Evolutionary conservation across 2,888 invertebrate species (phyloP).

Genomic region (Cartodere bifasciata): DNA sequence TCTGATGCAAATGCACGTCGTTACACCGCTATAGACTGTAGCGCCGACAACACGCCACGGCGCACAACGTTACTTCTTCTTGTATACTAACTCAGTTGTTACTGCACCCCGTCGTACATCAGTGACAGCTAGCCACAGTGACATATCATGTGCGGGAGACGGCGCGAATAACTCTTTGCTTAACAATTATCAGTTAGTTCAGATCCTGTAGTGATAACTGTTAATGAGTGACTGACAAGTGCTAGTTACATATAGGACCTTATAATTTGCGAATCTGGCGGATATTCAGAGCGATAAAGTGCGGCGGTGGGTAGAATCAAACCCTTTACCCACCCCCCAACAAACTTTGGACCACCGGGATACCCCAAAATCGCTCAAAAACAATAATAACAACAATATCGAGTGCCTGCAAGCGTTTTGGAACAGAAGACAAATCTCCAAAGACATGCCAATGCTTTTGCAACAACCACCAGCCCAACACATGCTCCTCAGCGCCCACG

Average conservation of each 20-base stretch:
- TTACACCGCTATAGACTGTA: slow-evolving; percentile 33
- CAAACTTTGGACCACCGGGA: slow-evolving; percentile 26
- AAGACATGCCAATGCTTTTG: slow-evolving; percentile 50
- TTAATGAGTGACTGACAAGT: not conserved
- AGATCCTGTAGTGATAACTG: too few species aligned
- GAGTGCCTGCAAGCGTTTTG: slow-evolving; percentile 36
- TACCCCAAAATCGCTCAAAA: slow-evolving; percentile 34
- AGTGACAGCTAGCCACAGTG: too few species aligned
- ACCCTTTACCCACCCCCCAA: slow-evolving; percentile 39
- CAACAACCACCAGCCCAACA: slow-evolving; percentile 40
- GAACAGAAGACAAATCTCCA: slow-evolving; percentile 20
- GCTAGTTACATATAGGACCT: not conserved
- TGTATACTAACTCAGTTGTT: not conserved
- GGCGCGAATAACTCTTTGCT: too few species aligned
- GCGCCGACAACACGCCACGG: slow-evolving; percentile 25
- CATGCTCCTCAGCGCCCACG: slow-evolving; percentile 36
- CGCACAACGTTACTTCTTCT: slow-evolving; percentile 6
- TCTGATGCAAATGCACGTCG: slow-evolving; percentile 32
- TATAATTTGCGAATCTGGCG: slow-evolving; percentile 47
- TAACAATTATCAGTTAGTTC: too few species aligned
- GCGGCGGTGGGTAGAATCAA: slow-evolving; percentile 46
- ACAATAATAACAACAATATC: slow-evolving; percentile 40
- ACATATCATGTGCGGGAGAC: too few species aligned
- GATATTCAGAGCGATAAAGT: slow-evolving; percentile 46
- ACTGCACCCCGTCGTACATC: too few species aligned